Percentiles rank a stretch among this genome's conserved stretches.
Conservation (phyloP, 2,113 vertebrate genomes). For the Uropsilus gracilis region DNA sequence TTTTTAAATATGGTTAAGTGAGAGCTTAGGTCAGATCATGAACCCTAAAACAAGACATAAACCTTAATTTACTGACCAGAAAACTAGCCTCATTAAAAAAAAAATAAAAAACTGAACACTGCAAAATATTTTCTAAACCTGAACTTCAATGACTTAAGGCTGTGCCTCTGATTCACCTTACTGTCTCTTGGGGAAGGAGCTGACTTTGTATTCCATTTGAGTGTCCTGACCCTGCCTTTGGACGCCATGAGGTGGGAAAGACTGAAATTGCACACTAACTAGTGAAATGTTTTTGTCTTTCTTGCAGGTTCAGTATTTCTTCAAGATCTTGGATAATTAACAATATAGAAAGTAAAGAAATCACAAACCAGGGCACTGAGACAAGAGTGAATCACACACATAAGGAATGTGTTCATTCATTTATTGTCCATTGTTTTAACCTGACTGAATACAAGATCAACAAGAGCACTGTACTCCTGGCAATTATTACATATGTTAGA, state of each 20-base stretch:
- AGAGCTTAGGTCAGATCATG: background rate
- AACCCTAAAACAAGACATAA: background rate
- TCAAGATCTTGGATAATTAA: conserved; percentile 93
- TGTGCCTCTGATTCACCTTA: background rate
- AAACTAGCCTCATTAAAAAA: background rate
- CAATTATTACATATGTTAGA: conserved; percentile 93
- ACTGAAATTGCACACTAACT: background rate
- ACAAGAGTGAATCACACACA: conserved; percentile 58
- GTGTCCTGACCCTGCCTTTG: background rate
- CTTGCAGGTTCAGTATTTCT: conserved; percentile 96
- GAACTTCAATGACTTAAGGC: background rate
- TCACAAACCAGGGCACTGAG: background rate
- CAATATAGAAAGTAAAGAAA: background rate
- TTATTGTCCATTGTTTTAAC: conserved; percentile 96
- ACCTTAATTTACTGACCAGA: background rate
- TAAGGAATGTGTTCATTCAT: conserved; percentile 86
- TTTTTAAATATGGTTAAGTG: background rate
- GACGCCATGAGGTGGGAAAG: background rate
- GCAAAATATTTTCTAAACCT: background rate
- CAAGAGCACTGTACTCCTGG: conserved; percentile 94
- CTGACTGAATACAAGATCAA: conserved; percentile 96
- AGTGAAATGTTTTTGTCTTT: background rate
- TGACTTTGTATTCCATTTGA: background rate
- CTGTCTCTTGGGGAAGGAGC: background rate
- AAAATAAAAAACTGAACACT: background rate